Evolutionary conservation across 92 coral and sea anemone species (phyloP), one percentile per base, ranked within the genome.

Genomic region (Bergia puertoricense): DNA sequence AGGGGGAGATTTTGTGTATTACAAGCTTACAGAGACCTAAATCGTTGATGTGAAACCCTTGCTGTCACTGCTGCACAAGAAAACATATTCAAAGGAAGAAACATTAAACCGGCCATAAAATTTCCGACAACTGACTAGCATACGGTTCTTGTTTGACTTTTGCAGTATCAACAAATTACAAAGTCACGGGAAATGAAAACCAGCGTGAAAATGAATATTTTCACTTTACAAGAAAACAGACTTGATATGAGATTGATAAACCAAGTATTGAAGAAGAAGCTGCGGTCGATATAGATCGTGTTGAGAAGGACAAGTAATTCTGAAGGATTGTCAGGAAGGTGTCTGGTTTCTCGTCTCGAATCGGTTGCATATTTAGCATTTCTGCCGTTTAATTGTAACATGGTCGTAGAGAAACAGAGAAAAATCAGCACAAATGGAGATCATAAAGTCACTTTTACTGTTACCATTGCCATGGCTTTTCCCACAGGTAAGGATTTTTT

Each of bases 401-500:
- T 92, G 92, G 89, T 84, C 56, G 69, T 81, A 11, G 92, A 77
- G 39, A 91, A 57, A 77, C 90, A 89, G 81, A 75, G 71, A 62
- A 80, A 80, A 74, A 76, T 71, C 57, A 85, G 85, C 36, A 87
- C 91, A n/a, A 86, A 89, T 74, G 98, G 96, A 38, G 96, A 95
- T 67, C 99, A 97, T 81, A 95, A 83, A 90, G 98, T 97, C 44
- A 97, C 99, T 9, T 95, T 97, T 43, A 95, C 96, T 7, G 90
- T 97, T 76, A 97, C 97, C 0, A 81, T 97, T 50, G 98, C 98
- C 41, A 89, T 91, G 72, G 98, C 99, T 62, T 93, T 97, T 54
- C 96, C 92, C 5, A 90, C 98, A 91, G 98, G 99, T 96, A 82
- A 85, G 30, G 86, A 42, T 83, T 18, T 0, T 45, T 42, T 75